A percentile compares a stretch with the other conserved stretches of the same genome.
Evolutionary conservation across 2,888 invertebrate species (phyloP).

Genomic region (Caenorhabditis virilis): DNA sequence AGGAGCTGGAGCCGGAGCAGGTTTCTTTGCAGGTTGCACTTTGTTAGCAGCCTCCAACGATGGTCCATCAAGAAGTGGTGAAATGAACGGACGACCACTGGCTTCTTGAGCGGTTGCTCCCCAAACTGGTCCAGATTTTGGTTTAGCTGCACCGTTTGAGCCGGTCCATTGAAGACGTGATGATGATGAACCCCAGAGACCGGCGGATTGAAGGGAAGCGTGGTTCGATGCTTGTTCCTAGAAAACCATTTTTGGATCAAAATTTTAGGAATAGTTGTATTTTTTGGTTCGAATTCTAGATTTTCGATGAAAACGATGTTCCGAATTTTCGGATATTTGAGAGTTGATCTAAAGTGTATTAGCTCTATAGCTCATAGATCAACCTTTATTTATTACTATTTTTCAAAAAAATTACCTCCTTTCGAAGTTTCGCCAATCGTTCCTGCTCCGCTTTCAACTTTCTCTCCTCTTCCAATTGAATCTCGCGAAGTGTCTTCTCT

Average conservation of each 20-base stretch:
- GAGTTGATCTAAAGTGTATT: too few species aligned
- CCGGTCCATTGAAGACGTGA: slow-evolving; percentile 11
- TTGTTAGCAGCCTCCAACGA: slow-evolving; percentile 41
- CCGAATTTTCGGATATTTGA: too few species aligned
- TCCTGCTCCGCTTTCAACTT: slow-evolving; percentile 26
- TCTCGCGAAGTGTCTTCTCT: slow-evolving; percentile 38
- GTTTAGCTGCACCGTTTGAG: slow-evolving; percentile 1
- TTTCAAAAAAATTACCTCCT: neutral
- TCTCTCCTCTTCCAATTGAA: slow-evolving; percentile 45
- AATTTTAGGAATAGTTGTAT: too few species aligned
- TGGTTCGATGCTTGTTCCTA: neutral
- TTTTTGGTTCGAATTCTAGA: too few species aligned
- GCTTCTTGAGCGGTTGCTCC: neutral
- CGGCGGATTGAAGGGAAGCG: neutral
- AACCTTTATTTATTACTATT: neutral
- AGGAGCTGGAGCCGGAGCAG: slow-evolving; percentile 9
- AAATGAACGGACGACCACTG: slow-evolving; percentile 5
- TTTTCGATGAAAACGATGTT: too few species aligned
- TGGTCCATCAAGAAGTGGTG: slow-evolving; percentile 47
- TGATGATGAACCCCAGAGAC: slow-evolving; percentile 11
- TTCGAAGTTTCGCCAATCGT: slow-evolving; percentile 9
- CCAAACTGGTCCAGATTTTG: slow-evolving; percentile 7
- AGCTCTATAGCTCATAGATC: neutral
- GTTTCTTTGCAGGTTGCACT: slow-evolving; percentile 11
- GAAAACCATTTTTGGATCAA: too few species aligned